phyloP scores from a whole-genome alignment of 2,113 vertebrate species.

The Colossoma macropomum region DNA sequence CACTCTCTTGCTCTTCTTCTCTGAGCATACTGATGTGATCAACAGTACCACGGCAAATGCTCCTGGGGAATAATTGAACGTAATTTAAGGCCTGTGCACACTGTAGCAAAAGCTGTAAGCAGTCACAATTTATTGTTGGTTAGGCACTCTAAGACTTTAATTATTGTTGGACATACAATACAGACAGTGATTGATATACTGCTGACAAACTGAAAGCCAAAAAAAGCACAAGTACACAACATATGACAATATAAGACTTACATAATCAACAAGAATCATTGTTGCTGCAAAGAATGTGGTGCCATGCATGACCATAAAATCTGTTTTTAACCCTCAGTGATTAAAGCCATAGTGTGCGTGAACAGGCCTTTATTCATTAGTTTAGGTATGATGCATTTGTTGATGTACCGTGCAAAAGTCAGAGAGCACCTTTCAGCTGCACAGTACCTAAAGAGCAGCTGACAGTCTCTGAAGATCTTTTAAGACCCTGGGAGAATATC shows the following conservation, averaged over 20 bases:
- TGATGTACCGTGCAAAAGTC: too few relatives aligned
- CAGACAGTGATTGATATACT: neutral
- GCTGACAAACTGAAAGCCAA: neutral
- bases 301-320: neutral
- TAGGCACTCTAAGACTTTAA: neutral
- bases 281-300: neutral
- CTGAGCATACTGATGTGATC: neutral
- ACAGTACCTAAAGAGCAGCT: too few relatives aligned
- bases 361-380: neutral
- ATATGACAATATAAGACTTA: neutral
- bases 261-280: too few relatives aligned
- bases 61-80: neutral
- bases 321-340: neutral
- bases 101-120: neutral
- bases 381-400: neutral
- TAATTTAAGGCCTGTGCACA: neutral
- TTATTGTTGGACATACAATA: neutral
- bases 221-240: neutral
- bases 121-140: neutral
- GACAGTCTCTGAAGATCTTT: neutral
- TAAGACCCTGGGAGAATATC: neutral
- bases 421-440: too few relatives aligned
- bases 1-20: neutral
- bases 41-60: neutral
- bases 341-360: too few relatives aligned